Conservation (phyloP, 2,113 vertebrate species). For the Neomonachus schauinslandi region DNA sequence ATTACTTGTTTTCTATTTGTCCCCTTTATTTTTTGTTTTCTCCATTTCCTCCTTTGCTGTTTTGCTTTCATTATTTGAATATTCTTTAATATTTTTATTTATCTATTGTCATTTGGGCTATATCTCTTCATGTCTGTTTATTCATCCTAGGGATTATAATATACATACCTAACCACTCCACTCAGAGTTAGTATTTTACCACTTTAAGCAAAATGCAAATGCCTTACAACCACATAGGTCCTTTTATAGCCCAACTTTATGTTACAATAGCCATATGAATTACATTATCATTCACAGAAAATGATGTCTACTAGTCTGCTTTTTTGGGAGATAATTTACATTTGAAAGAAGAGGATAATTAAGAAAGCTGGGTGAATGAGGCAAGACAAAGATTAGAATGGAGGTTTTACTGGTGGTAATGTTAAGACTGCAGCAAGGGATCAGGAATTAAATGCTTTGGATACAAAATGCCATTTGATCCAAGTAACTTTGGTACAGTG, state of each 20-base stretch:
- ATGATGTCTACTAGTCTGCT: background rate
- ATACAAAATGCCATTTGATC: background rate
- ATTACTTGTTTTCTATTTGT: background rate
- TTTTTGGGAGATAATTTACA: background rate
- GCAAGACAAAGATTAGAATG: background rate
- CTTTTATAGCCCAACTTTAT: background rate
- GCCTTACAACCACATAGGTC: background rate
- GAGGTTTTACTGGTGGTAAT: background rate
- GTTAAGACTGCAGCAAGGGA: background rate
- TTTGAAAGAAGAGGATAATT: background rate
- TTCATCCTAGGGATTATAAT: background rate
- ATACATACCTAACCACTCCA: background rate
- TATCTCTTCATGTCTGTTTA: background rate
- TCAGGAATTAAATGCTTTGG: background rate
- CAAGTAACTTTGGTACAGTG: background rate
- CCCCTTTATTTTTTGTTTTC: background rate
- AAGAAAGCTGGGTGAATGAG: background rate
- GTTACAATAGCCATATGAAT: background rate
- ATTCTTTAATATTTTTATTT: background rate
- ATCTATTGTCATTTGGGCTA: background rate
- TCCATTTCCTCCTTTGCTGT: background rate
- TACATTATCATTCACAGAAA: background rate
- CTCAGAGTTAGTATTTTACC: background rate
- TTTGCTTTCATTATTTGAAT: slow-evolving; percentile 6
- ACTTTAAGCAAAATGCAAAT: slow-evolving; percentile 26